phyloP scores from a whole-genome alignment of 2,797 vertebrate genomes.

The Arremon brunneinucha region DNA sequence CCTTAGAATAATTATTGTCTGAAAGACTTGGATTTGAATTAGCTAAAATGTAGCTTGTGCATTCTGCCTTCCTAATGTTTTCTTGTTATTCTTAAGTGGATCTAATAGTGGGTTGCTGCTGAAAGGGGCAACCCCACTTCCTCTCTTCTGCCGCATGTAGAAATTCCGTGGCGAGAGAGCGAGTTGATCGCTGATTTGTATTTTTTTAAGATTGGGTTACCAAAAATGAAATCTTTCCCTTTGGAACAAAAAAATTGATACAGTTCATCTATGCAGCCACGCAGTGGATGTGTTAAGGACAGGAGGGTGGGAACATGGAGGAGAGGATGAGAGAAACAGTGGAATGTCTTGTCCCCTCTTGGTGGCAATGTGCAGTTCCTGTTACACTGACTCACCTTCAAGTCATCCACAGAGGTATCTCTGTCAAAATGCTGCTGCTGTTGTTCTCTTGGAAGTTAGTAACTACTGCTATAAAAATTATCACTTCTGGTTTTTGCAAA shows the following conservation, averaged over 20 bases:
- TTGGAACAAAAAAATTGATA: not conserved
- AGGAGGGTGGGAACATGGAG: not conserved
- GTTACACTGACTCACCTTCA: not conserved
- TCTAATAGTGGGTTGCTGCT: not conserved
- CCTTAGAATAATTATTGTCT: not conserved
- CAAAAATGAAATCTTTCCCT: not conserved
- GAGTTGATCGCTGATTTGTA: not conserved
- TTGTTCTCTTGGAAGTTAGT: not conserved
- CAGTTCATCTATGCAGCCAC: not conserved
- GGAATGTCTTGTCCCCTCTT: not conserved
- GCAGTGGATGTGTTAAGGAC: not conserved
- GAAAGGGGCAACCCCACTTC: not conserved
- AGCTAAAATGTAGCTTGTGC: not conserved
- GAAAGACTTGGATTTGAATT: not conserved
- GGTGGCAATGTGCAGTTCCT: not conserved
- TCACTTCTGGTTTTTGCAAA: not conserved
- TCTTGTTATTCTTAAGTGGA: not conserved
- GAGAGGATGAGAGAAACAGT: not conserved
- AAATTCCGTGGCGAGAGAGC: fast-evolving
- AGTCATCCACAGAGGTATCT: not conserved
- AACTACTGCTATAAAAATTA: not conserved
- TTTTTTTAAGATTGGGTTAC: not conserved
- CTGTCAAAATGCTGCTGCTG: not conserved
- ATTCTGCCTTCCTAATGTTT: not conserved
- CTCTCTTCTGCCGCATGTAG: not conserved